Evolutionary conservation across 2,113 vertebrate genomes (phyloP), one percentile per base, ranked within the genome.

Genomic region (Drymodes brunneopygia): DNA sequence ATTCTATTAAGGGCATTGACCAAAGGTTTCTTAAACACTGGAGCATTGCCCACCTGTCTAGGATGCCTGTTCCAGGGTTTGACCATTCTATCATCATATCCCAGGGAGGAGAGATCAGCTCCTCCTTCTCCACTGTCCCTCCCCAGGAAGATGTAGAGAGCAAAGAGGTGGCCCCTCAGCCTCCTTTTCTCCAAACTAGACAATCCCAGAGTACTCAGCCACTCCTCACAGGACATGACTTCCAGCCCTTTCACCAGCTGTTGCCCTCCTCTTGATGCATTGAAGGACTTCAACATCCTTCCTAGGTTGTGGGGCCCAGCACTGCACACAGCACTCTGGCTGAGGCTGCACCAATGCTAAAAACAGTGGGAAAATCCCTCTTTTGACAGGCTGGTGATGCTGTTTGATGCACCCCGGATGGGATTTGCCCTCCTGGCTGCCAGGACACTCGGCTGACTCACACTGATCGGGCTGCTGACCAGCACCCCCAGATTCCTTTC

Each of bases 311-410:
- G 35, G 38, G 18, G 8, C 29, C 54, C 40, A 40, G 38, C 10
- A 31, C 11, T 40, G 33, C 47, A 53, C n/a, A 19, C 5, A 47
- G 13, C 1, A 15, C 24, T 33, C 5, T 3, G 13, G 16, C 2
- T 40, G 61, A 75, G 29, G 17, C n/a, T 0, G 0, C 40, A 53
- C 5, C n/a, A 67, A 0, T 35, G n/a, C 6, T 53, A 6, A 53
- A 74, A 1, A 40, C 6, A 54, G 28, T 45, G 9, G 16, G 8
- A 31, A 7, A n/a, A 79, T 4, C 16, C 2, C 35, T 35, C 35
- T 64, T 8, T 48, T 31, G 12, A 8, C 20, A 27, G 48, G 21
- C 29, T 70, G 24, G 3, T 13, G 29, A 25, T 21, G n/a, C 16
- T 54, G 6, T 47, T 62, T 56, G 1, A 18, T 21, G 65, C 16